Conservation (phyloP, 2,888 invertebrate species). For the Strigamia transsilvanica region DNA sequence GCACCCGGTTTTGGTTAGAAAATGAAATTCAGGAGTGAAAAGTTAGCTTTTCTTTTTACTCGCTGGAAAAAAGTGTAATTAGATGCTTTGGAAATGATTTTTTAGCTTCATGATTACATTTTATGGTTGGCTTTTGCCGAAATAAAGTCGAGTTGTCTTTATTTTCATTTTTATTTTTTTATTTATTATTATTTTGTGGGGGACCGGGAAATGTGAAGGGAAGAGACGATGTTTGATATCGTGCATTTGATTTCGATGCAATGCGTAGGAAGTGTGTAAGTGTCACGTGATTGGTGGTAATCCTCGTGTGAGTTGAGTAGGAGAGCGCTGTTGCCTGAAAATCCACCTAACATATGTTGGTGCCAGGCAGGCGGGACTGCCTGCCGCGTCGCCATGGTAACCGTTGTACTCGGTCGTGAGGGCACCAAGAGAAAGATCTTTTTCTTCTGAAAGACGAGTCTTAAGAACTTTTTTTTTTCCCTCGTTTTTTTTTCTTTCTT, state of each 20-base stretch:
- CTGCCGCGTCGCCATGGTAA: conserved; percentile 34
- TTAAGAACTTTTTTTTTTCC: conserved; percentile 12
- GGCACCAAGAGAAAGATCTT: conserved; percentile 50
- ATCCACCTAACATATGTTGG: conserved; percentile 51
- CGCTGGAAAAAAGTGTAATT: not conserved
- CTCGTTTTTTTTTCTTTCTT: conserved; percentile 15
- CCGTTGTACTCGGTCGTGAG: conserved; percentile 46
- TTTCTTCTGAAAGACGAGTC: conserved; percentile 22
- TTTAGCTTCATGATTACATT: not conserved
- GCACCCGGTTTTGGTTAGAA: not conserved
- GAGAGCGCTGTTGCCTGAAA: conserved; percentile 19
- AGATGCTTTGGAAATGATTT: not conserved
- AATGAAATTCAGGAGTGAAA: not conserved
- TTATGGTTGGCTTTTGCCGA: not conserved
- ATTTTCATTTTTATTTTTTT: too few species aligned
- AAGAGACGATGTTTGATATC: conserved; percentile 32
- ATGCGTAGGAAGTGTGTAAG: conserved; percentile 11
- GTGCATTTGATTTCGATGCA: conserved; percentile 17
- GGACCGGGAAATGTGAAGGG: not conserved
- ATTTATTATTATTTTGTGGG: too few species aligned
- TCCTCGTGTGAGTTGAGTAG: conserved; percentile 39
- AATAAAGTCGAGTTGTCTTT: not conserved
- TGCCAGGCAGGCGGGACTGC: conserved; percentile 46
- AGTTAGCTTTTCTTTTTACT: not conserved
- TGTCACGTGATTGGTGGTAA: conserved; percentile 42